Evolutionary conservation across 35 echinoderm and acorn worm genomes (phyloP).

Genomic region (Chiridota heheva): DNA sequence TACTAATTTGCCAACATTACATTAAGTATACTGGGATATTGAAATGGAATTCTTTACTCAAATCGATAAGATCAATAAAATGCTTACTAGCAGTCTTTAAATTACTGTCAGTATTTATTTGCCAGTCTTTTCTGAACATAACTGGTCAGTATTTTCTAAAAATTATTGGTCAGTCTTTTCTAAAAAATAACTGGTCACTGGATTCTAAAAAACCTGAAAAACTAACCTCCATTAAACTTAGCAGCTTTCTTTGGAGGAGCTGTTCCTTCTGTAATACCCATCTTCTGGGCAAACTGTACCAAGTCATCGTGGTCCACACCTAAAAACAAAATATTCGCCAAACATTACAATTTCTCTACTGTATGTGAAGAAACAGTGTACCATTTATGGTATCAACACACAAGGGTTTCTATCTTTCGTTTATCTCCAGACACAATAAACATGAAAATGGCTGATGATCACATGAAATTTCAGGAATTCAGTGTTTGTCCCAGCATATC

Average conservation of each 20-base stretch:
- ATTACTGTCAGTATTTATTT: not conserved
- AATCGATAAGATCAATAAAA: too few species aligned
- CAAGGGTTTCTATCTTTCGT: too few species aligned
- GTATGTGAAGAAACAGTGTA: too few species aligned
- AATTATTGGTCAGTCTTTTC: not conserved
- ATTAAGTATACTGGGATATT: too few species aligned
- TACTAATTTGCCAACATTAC: too few species aligned
- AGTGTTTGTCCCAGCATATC: too few species aligned
- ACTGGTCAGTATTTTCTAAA: not conserved
- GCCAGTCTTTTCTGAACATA: not conserved
- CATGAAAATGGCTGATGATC: too few species aligned
- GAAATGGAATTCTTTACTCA: too few species aligned
- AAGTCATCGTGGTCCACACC: slow-evolving; percentile 89
- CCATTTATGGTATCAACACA: too few species aligned
- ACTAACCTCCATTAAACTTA: slow-evolving; percentile 67
- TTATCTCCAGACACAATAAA: too few species aligned
- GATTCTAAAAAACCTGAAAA: not conserved
- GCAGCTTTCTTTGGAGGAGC: slow-evolving; percentile 15
- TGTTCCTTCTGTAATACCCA: slow-evolving; percentile 33
- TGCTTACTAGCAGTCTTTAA: not conserved
- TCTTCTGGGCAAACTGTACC: slow-evolving; percentile 68
- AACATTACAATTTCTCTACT: not conserved
- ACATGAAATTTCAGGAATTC: too few species aligned
- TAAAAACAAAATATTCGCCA: slow-evolving; percentile 28
- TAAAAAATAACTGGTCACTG: not conserved